Base-by-base conservation (phyloP, 2,113 vertebrate genomes). In the Pelodiscus sinensis region DNA sequence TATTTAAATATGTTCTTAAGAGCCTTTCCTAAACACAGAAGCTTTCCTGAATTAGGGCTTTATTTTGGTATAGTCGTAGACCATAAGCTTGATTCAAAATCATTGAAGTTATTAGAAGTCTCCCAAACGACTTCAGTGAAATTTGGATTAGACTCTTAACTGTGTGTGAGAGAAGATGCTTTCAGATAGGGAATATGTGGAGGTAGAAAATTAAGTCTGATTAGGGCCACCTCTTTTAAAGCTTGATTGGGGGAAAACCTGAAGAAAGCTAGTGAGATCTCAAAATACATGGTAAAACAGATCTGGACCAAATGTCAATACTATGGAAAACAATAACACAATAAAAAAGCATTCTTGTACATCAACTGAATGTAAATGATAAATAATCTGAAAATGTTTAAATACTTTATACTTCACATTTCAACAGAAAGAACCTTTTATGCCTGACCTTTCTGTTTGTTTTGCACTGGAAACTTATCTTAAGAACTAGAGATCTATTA, bases 401-500 rank as follows among this genome's bases (percentile, higher is more conserved):
- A 19, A 19, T 56, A 86, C 90, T 95, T 96, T 88, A 82, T 83
- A 91, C 79, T 90, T 93, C 92, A 91, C 85, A 68, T 92, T 94
- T 82, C 90, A 83, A 93, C 44, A 91, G 95, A 94, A 94, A 95
- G 82, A 88, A 84, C 58, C 94, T 84, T 92, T 92, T 83, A 96
- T 92, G 94, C 87, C 79, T 13, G 12, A 29, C 94, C 90, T 92
- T 95, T 95, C 79, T 93, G 96, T 81, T 85, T 92, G 85, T 92
- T 93, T 89, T 85, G 81, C 29, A 80, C 57, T 79, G 85, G 97
- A 92, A 90, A 95, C 84, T 90, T 96, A 86, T 96, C 89, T 92
- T 90, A 88, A 96, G 96, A 96, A 96, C 93, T 85, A 93, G 86
- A 93, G 88, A 95, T 90, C 94, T 58, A 90, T 94, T 95, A 95